Evolutionary conservation across 2,113 vertebrate genomes (phyloP).

Genomic region (Cricetomys ansorgei): DNA sequence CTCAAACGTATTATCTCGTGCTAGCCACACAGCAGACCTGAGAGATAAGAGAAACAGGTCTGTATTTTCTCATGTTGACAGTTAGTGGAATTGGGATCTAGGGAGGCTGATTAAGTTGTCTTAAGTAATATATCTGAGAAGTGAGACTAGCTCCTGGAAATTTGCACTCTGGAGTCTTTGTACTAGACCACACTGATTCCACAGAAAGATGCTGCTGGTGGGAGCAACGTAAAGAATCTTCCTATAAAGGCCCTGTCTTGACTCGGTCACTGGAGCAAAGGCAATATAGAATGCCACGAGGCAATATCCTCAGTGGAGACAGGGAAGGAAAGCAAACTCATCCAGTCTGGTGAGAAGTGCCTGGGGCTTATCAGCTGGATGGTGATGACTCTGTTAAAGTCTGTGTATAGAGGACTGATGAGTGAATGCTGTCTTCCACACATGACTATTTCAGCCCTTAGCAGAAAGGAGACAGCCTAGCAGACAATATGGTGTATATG

Average conservation of each 20-base stretch:
- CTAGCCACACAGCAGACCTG: slow-evolving; percentile 1
- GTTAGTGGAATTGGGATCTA: slow-evolving; percentile 33
- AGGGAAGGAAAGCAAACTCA: slow-evolving; percentile 67
- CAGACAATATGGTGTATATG: background rate
- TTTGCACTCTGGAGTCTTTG: background rate
- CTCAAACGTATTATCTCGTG: background rate
- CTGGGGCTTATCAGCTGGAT: slow-evolving; percentile 41
- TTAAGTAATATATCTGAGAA: slow-evolving; percentile 44
- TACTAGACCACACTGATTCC: slow-evolving; percentile 19
- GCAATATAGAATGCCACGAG: slow-evolving; percentile 76
- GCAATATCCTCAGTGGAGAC: slow-evolving; percentile 69
- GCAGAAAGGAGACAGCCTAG: background rate
- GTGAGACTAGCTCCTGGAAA: background rate
- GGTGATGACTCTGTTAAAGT: slow-evolving; percentile 34
- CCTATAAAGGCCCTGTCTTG: slow-evolving; percentile 50
- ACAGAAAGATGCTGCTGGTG: background rate
- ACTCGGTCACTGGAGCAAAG: slow-evolving; percentile 70
- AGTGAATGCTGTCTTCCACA: background rate
- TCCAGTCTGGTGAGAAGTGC: slow-evolving; percentile 54
- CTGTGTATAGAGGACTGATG: background rate
- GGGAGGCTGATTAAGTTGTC: slow-evolving; percentile 44
- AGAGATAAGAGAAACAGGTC: background rate
- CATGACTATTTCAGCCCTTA: background rate
- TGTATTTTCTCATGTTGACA: slow-evolving; percentile 50
- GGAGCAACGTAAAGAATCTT: slow-evolving; percentile 69